Conservation (phyloP, 2,797 vertebrate genomes). For the Sebastes diaconus region DNA sequence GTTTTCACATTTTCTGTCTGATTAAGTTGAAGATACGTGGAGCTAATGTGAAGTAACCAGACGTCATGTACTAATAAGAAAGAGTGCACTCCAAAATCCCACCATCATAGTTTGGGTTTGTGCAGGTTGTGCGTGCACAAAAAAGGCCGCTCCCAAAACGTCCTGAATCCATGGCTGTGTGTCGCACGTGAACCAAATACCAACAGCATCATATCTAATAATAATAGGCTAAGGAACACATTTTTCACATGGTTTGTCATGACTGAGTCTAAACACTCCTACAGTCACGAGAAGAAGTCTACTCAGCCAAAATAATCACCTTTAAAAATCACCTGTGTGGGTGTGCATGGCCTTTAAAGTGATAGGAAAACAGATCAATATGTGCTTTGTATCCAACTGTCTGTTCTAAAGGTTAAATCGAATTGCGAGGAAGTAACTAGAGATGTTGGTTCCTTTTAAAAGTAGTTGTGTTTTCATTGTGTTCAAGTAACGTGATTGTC, state of each 20-base stretch:
- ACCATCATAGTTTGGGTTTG: not conserved
- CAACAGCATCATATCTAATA: not conserved
- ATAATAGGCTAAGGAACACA: not conserved
- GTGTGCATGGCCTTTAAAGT: not conserved
- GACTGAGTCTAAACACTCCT: not conserved
- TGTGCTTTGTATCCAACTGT: not conserved
- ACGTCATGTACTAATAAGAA: not conserved
- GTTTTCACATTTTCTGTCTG: not conserved
- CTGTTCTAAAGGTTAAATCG: not conserved
- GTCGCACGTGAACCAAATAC: not conserved
- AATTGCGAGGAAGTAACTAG: not conserved
- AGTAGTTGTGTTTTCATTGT: not conserved
- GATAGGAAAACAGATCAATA: not conserved
- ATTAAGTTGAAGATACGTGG: conserved; percentile 1
- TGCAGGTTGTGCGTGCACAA: not conserved
- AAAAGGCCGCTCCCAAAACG: not conserved
- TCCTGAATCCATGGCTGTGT: not conserved
- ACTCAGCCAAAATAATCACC: not conserved
- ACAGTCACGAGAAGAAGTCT: not conserved
- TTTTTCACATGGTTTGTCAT: not conserved
- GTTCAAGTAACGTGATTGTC: not conserved
- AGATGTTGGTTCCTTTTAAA: not conserved
- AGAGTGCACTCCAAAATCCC: not conserved
- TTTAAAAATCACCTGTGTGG: not conserved
- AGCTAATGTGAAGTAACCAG: not conserved